These are phyloP conservation scores for Trichosurus vulpecula DNA, from an alignment of 2,797 vertebrate genomes.

Conservation along the genomic window DNA sequence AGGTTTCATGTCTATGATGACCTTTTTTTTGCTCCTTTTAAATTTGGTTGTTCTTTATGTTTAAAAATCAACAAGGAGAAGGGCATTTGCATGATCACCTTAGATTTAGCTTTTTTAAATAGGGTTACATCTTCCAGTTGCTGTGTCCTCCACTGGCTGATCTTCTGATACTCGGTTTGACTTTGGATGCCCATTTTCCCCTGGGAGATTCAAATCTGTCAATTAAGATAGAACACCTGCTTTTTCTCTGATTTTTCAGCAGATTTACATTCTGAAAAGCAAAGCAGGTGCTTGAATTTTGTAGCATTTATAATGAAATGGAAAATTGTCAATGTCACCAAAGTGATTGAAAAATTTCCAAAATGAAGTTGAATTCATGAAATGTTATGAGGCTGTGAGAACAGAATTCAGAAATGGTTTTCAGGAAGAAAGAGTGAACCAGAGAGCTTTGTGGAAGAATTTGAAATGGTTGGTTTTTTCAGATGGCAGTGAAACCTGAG, in stretches of 20 bases:
- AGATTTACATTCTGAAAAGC: slow-evolving; percentile 74
- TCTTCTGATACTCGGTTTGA: slow-evolving; percentile 30
- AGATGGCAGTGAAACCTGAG: not conserved
- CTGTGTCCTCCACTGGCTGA: rapidly evolving
- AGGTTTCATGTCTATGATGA: not conserved
- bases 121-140: not conserved
- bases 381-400: slow-evolving; percentile 60
- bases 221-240: slow-evolving; percentile 58
- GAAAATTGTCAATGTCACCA: slow-evolving; percentile 61
- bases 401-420: slow-evolving; percentile 32
- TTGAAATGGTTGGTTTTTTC: not conserved
- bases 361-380: slow-evolving; percentile 70
- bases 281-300: slow-evolving; percentile 72
- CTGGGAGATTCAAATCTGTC: slow-evolving; percentile 61
- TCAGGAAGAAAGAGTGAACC: not conserved
- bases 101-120: not conserved
- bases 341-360: slow-evolving; percentile 70
- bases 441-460: not conserved
- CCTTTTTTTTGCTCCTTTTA: not conserved
- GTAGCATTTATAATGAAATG: slow-evolving; percentile 64
- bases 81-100: not conserved
- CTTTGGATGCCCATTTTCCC: slow-evolving; percentile 39
- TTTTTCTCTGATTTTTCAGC: slow-evolving; percentile 68
- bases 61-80: not conserved
- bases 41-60: not conserved